These are phyloP conservation scores for Invenusta paracnida DNA, from an alignment of 2,888 invertebrate species.

Conservation along the genomic window DNA sequence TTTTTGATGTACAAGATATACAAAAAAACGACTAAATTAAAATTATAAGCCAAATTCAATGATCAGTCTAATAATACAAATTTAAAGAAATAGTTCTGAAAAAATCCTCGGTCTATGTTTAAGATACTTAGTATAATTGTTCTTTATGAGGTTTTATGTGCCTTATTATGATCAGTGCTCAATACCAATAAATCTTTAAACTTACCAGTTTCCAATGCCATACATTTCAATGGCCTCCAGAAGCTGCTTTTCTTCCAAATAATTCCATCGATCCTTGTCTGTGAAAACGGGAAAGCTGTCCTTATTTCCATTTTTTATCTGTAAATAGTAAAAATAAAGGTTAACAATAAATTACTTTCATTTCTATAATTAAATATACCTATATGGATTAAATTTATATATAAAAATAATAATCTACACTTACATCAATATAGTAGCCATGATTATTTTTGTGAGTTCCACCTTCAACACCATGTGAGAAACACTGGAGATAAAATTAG, in stretches of 20 bases:
- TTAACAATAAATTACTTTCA: neutral
- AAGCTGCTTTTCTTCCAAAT: constrained; percentile 20
- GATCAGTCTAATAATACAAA: too few species aligned
- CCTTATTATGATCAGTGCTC: too few species aligned
- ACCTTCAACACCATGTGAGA: constrained; percentile 36
- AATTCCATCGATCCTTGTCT: neutral
- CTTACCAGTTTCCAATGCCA: constrained; percentile 39
- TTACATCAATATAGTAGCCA: constrained; percentile 33
- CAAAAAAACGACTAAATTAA: too few species aligned
- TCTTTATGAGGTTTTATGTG: too few species aligned
- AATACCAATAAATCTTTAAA: too few species aligned
- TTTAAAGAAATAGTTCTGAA: too few species aligned
- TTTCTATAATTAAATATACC: neutral
- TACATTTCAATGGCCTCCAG: constrained; percentile 33
- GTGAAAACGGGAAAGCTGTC: constrained; percentile 9
- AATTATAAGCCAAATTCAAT: too few species aligned
- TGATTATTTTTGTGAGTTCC: constrained; percentile 39
- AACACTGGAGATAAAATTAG: constrained; percentile 64
- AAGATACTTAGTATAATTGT: too few species aligned
- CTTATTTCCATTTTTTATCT: neutral
- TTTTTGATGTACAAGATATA: too few species aligned
- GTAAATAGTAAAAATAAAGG: neutral
- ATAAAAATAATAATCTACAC: neutral
- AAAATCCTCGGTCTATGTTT: too few species aligned
- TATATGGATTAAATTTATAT: neutral